Base-by-base conservation (phyloP, 2,113 vertebrate genomes). In the Ivindomyrus marchei region DNA sequence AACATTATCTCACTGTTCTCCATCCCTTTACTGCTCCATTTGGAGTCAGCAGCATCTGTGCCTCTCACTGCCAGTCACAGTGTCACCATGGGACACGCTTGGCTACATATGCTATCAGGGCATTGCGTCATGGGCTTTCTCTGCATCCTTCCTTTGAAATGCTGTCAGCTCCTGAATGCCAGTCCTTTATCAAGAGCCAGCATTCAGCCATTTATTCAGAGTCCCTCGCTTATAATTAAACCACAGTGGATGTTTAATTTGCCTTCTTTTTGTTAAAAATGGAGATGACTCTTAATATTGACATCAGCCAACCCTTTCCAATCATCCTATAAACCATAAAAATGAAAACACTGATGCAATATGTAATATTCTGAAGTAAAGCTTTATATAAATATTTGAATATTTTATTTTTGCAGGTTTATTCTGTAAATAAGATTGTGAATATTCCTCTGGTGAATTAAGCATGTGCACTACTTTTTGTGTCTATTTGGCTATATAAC, bases 151-250 rank as follows among this genome's bases (percentile, higher is more conserved):
- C 88, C 62, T 70, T 53, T 87, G 88, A 91, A 89, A 50, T 86
- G 47, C 88, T 91, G 90, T 91, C 90, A 91, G 52, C n/a, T 66
- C 45, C 53, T 70, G 83, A 87, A n/a, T 90, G 85, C 39, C 62
- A 45, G 15, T 36, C 49, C 47, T 27, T 45, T 31, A 49, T 39
- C 52, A 62, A 36, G 88, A 85, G 39, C 52, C 53, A 89, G 52
- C 36, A 42, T 80, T 77, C 42, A 36, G 46, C 62, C 36, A 62
- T 7, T 52, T 77, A 21, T 58, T 77, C 17, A 19, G 27, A 36
- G 52, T 90, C 24, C 85, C 24, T 19, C 85, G 31, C 56, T 49
- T 7, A 9, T n/a, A 77, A 74, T 84, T 27, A 39, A 84, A 89
- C 19, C 50, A 36, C 31, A 24, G 17, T 42, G 50, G 31, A 70